These are phyloP conservation scores for Tipula lateralis DNA, from an alignment of 2,888 invertebrate genomes.

Conservation along the genomic window DNA sequence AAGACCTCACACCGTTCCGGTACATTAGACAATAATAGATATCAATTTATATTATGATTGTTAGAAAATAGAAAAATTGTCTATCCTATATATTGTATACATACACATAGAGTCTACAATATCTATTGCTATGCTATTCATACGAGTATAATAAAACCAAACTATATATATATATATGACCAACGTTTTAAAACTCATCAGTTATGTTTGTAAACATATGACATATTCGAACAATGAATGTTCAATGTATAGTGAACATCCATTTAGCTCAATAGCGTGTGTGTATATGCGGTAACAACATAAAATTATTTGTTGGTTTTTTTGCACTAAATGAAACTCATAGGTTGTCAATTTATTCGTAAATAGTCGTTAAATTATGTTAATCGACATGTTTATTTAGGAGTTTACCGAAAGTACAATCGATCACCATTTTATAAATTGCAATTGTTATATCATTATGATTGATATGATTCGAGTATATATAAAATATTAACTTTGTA, in stretches of 20 bases:
- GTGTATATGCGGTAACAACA: not conserved
- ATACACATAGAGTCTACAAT: not conserved
- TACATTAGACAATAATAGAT: slow-evolving; percentile 24
- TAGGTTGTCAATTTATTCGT: not conserved
- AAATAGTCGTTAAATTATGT: slow-evolving; percentile 1
- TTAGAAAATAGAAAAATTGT: not conserved
- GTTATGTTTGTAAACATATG: slow-evolving; percentile 30
- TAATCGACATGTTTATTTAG: not conserved
- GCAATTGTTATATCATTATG: too few species aligned
- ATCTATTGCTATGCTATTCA: not conserved
- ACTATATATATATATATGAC: not conserved
- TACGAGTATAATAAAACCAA: not conserved
- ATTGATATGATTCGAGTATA: too few species aligned
- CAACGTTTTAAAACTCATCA: slow-evolving; percentile 27
- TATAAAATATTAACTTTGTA: too few species aligned
- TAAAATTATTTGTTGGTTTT: not conserved
- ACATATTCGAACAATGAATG: slow-evolving; percentile 26
- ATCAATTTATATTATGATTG: not conserved
- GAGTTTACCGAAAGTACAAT: not conserved
- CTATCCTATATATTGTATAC: not conserved
- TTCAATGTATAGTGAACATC: not conserved
- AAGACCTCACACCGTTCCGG: slow-evolving; percentile 28
- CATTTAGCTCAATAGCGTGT: not conserved
- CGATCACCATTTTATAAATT: not conserved
- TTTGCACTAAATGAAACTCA: not conserved